A percentile compares a stretch with the other conserved stretches of the same genome.
These are phyloP conservation scores for Nineta flava DNA, from an alignment of 2,888 invertebrate species.

Conservation along the genomic window DNA sequence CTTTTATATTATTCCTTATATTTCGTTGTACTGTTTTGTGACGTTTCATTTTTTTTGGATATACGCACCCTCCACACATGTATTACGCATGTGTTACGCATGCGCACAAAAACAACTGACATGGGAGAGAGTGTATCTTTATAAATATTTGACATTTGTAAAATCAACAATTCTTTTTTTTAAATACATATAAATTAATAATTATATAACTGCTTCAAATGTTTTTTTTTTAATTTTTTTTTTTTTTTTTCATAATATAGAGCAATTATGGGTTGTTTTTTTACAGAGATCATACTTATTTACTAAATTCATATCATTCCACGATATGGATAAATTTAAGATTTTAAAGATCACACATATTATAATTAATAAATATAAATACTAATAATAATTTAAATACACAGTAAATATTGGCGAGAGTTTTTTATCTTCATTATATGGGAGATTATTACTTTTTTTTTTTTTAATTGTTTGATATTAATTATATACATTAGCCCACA, in stretches of 20 bases:
- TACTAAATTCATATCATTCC: constrained; percentile 3
- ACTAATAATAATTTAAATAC: constrained; percentile 1
- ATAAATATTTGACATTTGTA: not conserved
- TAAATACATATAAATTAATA: not conserved
- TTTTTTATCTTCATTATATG: not conserved
- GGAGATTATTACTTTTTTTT: not conserved
- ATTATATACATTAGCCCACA: not conserved
- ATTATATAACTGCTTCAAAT: not conserved
- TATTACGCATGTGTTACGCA: too few relatives aligned
- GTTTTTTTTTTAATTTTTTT: too few relatives aligned
- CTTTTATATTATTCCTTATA: constrained; percentile 1
- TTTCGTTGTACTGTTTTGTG: constrained; percentile 5
- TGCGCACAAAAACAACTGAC: too few relatives aligned
- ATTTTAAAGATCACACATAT: constrained; percentile 6
- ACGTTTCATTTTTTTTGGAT: not conserved
- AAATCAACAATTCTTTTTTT: not conserved
- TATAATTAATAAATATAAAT: constrained; percentile 1
- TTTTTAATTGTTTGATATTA: not conserved
- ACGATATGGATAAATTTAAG: constrained; percentile 4
- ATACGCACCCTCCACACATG: too few relatives aligned
- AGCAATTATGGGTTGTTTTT: not conserved
- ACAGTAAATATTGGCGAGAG: constrained; percentile 1
- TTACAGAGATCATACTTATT: constrained; percentile 3
- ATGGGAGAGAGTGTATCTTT: not conserved
- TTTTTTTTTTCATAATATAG: not conserved